Base-by-base conservation (phyloP, 1,140 invertebrate genomes). In the Drosophila persimilis region DNA sequence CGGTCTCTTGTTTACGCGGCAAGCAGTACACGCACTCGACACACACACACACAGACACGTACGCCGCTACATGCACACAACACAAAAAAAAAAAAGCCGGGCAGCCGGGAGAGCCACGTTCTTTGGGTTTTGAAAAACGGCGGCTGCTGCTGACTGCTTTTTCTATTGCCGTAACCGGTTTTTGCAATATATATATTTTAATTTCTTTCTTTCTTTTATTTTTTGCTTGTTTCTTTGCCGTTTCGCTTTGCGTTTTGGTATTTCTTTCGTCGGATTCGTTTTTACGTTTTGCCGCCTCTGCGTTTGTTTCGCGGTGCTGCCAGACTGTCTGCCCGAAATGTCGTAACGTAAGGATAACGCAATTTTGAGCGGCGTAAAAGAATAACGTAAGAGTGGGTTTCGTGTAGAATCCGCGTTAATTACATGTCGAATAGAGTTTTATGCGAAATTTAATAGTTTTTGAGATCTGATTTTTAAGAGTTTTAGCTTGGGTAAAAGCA, bases 271-370 rank as follows among this genome's bases (percentile, higher is more conserved):
- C 13, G 6, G 8, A 39, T 54, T 22, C 31, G 59, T 39, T 46
- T 61, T 47, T 54, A 53, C 48, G 58, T 55, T 26, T 61, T 39
- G 29, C 17, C 54, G 59, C 60, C 60, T 83, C 55, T 54, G 69
- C 58, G 77, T 77, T 80, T 73, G 74, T 47, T 77, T 86, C 81
- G 73, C 64, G 64, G 69, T 17, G 80, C 52, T 85, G 73, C 80
- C 81, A 65, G 73, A 85, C 63, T 57, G 66, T 48, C 24, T 20
- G 50, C 22, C 20, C 2, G 35, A 47, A 43, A 26, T 26, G 24
- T 26, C 24, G 24, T 26, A 26, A 26, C 24, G 5, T 26, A 26
- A 26, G 24, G 24, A 26, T 5, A 26, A 26, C 24, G 24, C 24
- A 26, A 26, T 0, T 26, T 4, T 26, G 24, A 26, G 24, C 24